Percentiles rank a stretch among this genome's conserved stretches.
Evolutionary conservation across 1,140 invertebrate genomes (phyloP).

Genomic region (Thalassaphorura encarpata): DNA sequence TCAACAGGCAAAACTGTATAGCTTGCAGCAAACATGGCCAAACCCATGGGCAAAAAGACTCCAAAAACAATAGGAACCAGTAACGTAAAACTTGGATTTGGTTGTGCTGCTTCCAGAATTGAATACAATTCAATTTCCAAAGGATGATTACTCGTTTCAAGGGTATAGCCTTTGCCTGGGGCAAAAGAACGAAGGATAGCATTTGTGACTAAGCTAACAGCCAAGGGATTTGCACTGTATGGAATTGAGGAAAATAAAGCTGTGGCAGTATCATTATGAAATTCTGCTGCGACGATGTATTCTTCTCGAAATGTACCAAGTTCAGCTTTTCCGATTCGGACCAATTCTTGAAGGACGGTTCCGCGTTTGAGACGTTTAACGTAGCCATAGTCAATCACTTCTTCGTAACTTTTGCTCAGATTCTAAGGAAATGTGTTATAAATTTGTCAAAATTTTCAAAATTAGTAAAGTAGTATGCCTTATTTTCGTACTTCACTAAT

Average conservation of each 20-base stretch:
- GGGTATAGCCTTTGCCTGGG: conserved; percentile 39
- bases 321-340: too few species aligned
- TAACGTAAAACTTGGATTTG: background rate
- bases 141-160: conserved; percentile 53
- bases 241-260: conserved; percentile 45
- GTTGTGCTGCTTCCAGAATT: conserved; percentile 23
- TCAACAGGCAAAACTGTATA: conserved; percentile 59
- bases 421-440: too few species aligned
- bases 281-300: conserved; percentile 26
- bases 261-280: conserved; percentile 1
- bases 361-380: too few species aligned
- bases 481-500: conserved; percentile 5
- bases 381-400: too few species aligned
- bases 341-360: too few species aligned
- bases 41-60: conserved; percentile 32
- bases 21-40: conserved; percentile 58
- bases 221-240: conserved; percentile 55
- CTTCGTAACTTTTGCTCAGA: too few species aligned
- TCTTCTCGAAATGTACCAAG: conserved; percentile 14
- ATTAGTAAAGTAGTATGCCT: too few species aligned
- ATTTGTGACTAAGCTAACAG: conserved; percentile 48
- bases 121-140: conserved; percentile 40
- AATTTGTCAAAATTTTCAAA: too few species aligned
- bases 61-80: conserved; percentile 23
- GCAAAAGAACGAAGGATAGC: conserved; percentile 39